These are phyloP conservation scores for Saturnia japonica DNA, from an alignment of 2,888 invertebrate species.

Conservation along the genomic window DNA sequence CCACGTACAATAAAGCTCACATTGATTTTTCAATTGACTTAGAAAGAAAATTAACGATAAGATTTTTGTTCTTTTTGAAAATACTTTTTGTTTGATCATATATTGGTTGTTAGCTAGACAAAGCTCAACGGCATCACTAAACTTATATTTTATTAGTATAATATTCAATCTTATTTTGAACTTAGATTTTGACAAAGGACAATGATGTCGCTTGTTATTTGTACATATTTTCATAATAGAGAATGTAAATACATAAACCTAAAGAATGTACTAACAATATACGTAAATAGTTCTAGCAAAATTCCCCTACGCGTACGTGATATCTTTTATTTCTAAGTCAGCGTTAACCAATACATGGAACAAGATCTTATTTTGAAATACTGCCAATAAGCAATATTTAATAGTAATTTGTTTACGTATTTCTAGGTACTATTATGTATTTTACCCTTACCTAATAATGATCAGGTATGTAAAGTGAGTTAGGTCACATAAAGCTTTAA, in stretches of 20 bases:
- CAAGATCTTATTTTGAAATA: neutral
- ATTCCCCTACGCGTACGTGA: neutral
- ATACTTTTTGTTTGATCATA: too few relatives aligned
- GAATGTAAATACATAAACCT: neutral
- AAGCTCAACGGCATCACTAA: too few relatives aligned
- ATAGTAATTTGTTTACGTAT: constrained; percentile 6
- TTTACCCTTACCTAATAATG: constrained; percentile 14
- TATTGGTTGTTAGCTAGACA: too few relatives aligned
- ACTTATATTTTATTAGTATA: too few relatives aligned
- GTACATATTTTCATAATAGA: neutral
- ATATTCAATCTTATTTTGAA: too few relatives aligned
- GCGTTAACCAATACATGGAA: neutral
- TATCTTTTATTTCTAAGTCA: neutral
- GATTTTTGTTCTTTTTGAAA: too few relatives aligned
- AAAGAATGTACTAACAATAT: neutral
- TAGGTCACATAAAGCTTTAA: constrained; percentile 30
- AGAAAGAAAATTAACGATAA: too few relatives aligned
- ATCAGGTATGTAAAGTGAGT: constrained; percentile 18
- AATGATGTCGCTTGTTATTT: too few relatives aligned
- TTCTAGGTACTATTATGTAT: neutral
- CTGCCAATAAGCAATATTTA: constrained; percentile 1
- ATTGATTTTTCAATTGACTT: too few relatives aligned
- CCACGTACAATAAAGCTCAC: too few relatives aligned
- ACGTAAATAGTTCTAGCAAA: neutral
- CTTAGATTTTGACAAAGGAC: too few relatives aligned